phyloP scores from a whole-genome alignment of 23 tunicate genomes.

The Corella eumyota region DNA sequence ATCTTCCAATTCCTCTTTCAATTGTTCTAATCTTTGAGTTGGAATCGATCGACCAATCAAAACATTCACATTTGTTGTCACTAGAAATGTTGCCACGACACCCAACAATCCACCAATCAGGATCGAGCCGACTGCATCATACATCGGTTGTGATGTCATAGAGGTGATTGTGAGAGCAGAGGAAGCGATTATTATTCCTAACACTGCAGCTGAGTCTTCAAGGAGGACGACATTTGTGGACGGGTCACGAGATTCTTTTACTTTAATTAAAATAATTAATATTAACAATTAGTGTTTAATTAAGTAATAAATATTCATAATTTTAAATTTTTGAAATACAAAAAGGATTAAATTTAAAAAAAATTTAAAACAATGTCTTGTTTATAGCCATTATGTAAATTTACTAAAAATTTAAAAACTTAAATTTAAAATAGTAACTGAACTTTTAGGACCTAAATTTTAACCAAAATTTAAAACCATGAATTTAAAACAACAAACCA shows the following conservation, averaged over 20 bases:
- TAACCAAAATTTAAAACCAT: no score
- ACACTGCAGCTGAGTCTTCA: constrained; percentile 86
- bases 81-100: constrained; percentile 78
- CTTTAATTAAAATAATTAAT: constrained; percentile 9
- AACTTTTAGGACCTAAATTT: no score
- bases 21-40: constrained; percentile 24
- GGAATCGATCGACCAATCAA: constrained; percentile 89
- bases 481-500: constrained; percentile 22
- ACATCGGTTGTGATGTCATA: constrained; percentile 9
- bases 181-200: constrained; percentile 70
- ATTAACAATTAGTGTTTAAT: neutral
- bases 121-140: constrained; percentile 78
- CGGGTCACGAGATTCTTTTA: constrained; percentile 70
- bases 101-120: constrained; percentile 85
- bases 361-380: no score
- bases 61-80: constrained; percentile 53
- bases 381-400: no score
- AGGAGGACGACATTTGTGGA: constrained; percentile 86
- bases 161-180: constrained; percentile 42
- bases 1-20: constrained; percentile 80
- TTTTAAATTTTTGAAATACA: neutral
- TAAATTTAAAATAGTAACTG: no score
- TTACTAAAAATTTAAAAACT: no score
- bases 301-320: neutral
- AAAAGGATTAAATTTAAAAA: no score